Conservation (phyloP, 2,113 vertebrate genomes). For the Ailuropoda melanoleuca region DNA sequence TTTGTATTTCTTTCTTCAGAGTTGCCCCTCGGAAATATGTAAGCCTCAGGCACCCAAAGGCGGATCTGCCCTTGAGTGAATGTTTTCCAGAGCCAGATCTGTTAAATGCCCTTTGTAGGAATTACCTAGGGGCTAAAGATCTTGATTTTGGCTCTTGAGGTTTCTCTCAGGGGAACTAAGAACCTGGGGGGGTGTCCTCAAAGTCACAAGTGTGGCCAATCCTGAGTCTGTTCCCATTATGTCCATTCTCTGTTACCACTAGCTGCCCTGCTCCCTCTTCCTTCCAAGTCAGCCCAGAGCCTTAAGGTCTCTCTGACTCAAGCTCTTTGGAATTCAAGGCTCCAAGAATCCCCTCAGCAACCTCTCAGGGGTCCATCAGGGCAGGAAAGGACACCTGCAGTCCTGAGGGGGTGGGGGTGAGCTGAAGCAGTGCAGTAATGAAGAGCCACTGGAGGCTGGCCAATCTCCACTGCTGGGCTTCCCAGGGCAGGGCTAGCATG, state of each 20-base stretch:
- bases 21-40: neutral
- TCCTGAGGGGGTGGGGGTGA: too few species aligned
- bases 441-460: neutral
- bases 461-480: neutral
- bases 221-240: neutral
- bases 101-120: neutral
- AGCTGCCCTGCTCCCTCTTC: neutral
- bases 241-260: neutral
- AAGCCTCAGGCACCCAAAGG: neutral
- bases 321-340: neutral
- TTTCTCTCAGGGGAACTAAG: neutral
- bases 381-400: neutral
- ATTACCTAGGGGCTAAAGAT: neutral
- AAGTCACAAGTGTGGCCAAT: neutral
- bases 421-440: rapidly evolving
- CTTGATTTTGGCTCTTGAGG: neutral
- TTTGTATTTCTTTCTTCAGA: neutral
- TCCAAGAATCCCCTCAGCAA: neutral
- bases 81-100: neutral
- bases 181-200: neutral
- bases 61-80: neutral
- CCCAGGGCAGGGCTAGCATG: neutral
- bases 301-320: neutral
- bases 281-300: neutral
- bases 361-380: neutral